A percentile compares a stretch with the other conserved stretches of the same genome.
phyloP scores from a whole-genome alignment of 2,888 invertebrate species.

The Drosophila austrosaltans region DNA sequence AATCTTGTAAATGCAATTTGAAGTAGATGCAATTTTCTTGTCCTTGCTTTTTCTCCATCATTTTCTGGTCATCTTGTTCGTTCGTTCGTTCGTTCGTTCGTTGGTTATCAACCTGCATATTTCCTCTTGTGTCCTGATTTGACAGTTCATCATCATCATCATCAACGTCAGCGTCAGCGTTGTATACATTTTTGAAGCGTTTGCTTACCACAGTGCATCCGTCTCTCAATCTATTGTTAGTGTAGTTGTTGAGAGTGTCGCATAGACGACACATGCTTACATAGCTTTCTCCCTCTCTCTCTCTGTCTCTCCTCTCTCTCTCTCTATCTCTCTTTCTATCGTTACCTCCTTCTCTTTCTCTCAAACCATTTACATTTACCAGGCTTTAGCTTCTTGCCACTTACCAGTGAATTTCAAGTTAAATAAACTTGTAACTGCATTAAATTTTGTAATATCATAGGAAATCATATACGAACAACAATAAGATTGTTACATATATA shows the following conservation, averaged over 20 bases:
- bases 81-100: too few species aligned
- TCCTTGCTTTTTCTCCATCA: neutral
- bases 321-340: conserved; percentile 28
- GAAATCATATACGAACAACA: conserved; percentile 1
- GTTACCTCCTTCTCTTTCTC: conserved; percentile 28
- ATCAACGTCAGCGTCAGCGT: neutral
- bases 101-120: neutral
- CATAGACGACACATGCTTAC: conserved; percentile 77
- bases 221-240: conserved; percentile 8
- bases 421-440: conserved; percentile 64
- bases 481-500: neutral
- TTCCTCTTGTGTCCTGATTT: neutral
- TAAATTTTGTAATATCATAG: conserved; percentile 63
- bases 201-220: conserved; percentile 2
- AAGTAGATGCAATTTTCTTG: neutral
- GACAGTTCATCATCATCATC: conserved; percentile 6
- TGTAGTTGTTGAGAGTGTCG: conserved; percentile 62
- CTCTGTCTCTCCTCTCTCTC: conserved; percentile 27
- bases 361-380: conserved; percentile 12
- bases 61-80: too few species aligned
- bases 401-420: conserved; percentile 48
- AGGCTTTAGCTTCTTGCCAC: conserved; percentile 35
- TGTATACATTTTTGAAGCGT: neutral
- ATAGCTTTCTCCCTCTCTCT: conserved; percentile 50
- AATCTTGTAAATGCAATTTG: too few species aligned